A percentile compares a stretch with the other conserved stretches of the same genome.
Evolutionary conservation across 1,140 invertebrate genomes (phyloP).

Genomic region (Nautilus pompilius): DNA sequence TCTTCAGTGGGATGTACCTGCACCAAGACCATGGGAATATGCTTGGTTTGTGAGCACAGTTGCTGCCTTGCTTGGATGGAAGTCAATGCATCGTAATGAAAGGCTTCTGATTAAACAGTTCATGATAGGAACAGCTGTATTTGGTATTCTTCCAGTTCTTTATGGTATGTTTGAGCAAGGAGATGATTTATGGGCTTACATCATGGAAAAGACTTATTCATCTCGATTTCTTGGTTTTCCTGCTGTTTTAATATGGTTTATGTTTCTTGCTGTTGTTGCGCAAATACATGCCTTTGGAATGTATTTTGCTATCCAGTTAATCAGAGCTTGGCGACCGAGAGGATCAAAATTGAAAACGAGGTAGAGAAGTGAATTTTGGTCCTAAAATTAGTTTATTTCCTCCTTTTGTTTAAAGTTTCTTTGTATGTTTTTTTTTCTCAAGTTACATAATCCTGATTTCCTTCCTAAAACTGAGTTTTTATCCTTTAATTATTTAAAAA

Average conservation of each 20-base stretch:
- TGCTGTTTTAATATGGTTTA: slow-evolving; percentile 90
- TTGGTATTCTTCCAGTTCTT: slow-evolving; percentile 78
- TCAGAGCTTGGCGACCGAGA: slow-evolving; percentile 74
- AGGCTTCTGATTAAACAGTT: slow-evolving; percentile 75
- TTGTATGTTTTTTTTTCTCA: too few relatives aligned
- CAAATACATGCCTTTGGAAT: slow-evolving; percentile 90
- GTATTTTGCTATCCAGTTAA: slow-evolving; percentile 82
- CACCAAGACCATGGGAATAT: slow-evolving; percentile 76
- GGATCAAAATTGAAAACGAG: slow-evolving; percentile 23
- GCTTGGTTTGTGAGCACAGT: slow-evolving; percentile 85
- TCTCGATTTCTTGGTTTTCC: slow-evolving; percentile 67
- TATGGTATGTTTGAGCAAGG: slow-evolving; percentile 81
- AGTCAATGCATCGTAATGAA: slow-evolving; percentile 80
- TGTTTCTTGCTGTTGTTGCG: slow-evolving; percentile 80
- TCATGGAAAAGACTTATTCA: slow-evolving; percentile 67
- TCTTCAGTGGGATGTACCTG: slow-evolving; percentile 32
- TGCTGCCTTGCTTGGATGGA: slow-evolving; percentile 81
- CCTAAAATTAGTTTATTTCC: too few relatives aligned
- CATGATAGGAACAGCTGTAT: slow-evolving; percentile 72
- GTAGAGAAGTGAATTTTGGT: too few relatives aligned
- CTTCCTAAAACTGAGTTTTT: too few relatives aligned
- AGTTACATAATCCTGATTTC: too few relatives aligned
- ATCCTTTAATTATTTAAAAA: too few relatives aligned
- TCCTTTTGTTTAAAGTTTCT: too few relatives aligned
- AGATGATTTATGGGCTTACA: slow-evolving; percentile 77